Evolutionary conservation across 1,140 invertebrate genomes (phyloP).

Genomic region (Zaprionus ornatus): DNA sequence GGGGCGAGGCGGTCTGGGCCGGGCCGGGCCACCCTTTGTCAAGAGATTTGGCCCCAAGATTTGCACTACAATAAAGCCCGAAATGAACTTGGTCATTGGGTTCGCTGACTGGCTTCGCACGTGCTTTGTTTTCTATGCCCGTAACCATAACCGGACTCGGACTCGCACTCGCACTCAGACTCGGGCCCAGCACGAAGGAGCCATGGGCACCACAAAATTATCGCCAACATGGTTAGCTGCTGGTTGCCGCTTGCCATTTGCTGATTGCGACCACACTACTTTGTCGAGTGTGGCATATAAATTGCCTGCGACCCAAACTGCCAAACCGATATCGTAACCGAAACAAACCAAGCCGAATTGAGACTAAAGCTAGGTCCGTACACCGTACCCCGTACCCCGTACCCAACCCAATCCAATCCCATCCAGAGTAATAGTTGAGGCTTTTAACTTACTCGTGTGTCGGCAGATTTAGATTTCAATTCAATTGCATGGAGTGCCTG

Average conservation of each 20-base stretch:
- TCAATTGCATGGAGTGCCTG: slow-evolving; percentile 48
- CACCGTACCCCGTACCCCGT: background rate
- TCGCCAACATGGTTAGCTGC: slow-evolving; percentile 28
- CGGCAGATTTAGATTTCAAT: slow-evolving; percentile 48
- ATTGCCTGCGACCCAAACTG: slow-evolving; percentile 22
- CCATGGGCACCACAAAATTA: slow-evolving; percentile 36
- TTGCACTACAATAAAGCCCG: slow-evolving; percentile 27
- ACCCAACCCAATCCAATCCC: background rate
- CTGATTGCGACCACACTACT: slow-evolving; percentile 52
- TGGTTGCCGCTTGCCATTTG: slow-evolving; percentile 34
- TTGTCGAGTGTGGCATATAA: slow-evolving; percentile 44
- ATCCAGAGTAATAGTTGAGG: slow-evolving; percentile 42
- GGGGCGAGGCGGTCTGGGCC: no score
- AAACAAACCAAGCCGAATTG: background rate
- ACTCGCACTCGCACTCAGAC: background rate
- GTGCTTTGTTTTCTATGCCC: slow-evolving; percentile 36
- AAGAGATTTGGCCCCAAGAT: slow-evolving; percentile 13
- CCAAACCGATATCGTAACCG: background rate
- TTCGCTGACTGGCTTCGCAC: slow-evolving; percentile 12
- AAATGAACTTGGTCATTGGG: slow-evolving; percentile 34
- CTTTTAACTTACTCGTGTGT: slow-evolving; percentile 29
- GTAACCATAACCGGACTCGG: background rate
- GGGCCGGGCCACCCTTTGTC: background rate
- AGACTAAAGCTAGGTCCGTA: background rate
- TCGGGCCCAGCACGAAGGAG: background rate